A percentile compares a stretch with the other conserved stretches of the same genome.
phyloP scores from a whole-genome alignment of 2,113 vertebrate species.

The Misgurnus mizolepis region DNA sequence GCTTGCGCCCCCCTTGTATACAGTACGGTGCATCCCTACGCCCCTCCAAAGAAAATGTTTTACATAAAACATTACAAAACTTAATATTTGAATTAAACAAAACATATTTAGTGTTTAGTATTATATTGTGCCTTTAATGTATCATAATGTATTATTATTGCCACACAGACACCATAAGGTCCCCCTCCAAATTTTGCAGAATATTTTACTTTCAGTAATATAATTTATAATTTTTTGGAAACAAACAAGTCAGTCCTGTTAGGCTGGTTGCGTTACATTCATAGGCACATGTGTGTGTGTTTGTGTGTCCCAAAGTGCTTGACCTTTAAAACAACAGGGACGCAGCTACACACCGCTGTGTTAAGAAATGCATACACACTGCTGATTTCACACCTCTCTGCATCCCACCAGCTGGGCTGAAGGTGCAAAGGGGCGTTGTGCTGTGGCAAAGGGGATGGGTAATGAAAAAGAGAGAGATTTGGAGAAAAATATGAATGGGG shows the following conservation, averaged over 20 bases:
- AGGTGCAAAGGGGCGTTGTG: neutral
- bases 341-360: constrained; percentile 17
- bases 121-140: no score
- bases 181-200: no score
- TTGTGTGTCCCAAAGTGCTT: constrained; percentile 33
- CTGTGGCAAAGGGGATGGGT: neutral
- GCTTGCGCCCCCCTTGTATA: no score
- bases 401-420: constrained; percentile 7
- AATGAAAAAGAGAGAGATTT: neutral
- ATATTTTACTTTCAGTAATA: no score
- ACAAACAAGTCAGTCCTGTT: neutral
- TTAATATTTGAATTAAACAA: no score
- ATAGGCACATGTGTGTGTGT: neutral
- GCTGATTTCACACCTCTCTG: constrained; percentile 34
- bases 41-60: no score
- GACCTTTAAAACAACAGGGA: constrained; percentile 47
- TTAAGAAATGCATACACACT: constrained; percentile 38
- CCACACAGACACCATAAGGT: no score
- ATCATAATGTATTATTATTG: no score
- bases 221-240: no score
- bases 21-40: no score
- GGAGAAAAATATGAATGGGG: neutral
- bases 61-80: no score
- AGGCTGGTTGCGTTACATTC: constrained; percentile 1
- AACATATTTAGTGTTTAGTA: no score